phyloP scores from a whole-genome alignment of 2,113 vertebrate species.

The Nematolebias whitei region DNA sequence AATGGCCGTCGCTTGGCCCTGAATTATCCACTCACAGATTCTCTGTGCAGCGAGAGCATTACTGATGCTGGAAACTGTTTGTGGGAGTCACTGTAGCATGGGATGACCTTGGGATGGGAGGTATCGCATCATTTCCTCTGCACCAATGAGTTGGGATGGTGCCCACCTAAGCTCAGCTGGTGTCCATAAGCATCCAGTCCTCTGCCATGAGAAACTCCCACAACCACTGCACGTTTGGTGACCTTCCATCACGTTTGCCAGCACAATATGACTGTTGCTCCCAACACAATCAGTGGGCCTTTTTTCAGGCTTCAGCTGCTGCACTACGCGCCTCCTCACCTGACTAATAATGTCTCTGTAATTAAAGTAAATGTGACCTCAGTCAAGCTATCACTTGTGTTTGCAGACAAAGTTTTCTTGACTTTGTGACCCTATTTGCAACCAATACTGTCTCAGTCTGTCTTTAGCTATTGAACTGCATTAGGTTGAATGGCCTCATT shows the following conservation, averaged over 20 bases:
- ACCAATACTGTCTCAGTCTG: no score
- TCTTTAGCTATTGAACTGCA: background rate
- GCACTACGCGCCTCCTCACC: conserved; percentile 11
- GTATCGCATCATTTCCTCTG: conserved; percentile 67
- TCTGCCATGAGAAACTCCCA: conserved; percentile 44
- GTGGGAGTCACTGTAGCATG: conserved; percentile 69
- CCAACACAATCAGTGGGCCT: conserved; percentile 34
- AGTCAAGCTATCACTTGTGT: background rate
- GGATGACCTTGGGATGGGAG: conserved; percentile 72
- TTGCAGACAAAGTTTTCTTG: background rate
- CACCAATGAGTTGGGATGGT: conserved; percentile 59
- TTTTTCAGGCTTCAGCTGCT: conserved; percentile 36
- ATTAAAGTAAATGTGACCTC: conserved; percentile 6
- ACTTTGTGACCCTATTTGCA: background rate
- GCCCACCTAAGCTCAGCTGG: conserved; percentile 66
- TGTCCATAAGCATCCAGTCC: conserved; percentile 48
- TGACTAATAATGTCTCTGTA: conserved; percentile 26
- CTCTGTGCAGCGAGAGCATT: conserved; percentile 29
- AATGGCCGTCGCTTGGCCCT: conserved; percentile 39
- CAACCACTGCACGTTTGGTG: conserved; percentile 40
- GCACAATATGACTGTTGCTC: conserved; percentile 12
- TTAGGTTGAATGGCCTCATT: background rate
- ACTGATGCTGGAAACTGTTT: conserved; percentile 58
- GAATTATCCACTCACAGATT: conserved; percentile 30
- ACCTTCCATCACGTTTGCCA: conserved; percentile 51